Evolutionary conservation across 2,113 vertebrate species (phyloP).

Genomic region (Actenoides lindsayi): DNA sequence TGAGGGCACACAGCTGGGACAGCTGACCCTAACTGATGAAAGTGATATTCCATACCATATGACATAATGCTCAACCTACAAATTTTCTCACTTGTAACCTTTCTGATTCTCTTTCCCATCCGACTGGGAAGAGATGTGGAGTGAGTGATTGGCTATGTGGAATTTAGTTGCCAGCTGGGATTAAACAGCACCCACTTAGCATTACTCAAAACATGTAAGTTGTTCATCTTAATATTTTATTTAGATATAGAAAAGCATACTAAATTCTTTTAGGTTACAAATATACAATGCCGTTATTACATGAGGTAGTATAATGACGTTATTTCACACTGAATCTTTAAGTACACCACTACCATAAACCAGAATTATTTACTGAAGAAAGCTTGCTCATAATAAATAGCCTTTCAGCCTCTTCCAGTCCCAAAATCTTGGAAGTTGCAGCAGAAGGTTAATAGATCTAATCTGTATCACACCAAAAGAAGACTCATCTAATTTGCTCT

Average conservation of each 20-base stretch:
- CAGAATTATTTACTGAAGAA: background rate
- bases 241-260: background rate
- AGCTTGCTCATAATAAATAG: background rate
- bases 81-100: background rate
- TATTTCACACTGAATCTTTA: background rate
- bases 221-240: background rate
- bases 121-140: background rate
- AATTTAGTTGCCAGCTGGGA: background rate
- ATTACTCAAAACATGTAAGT: background rate
- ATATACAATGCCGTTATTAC: background rate
- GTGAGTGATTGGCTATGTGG: fast-evolving
- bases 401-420: background rate
- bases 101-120: background rate
- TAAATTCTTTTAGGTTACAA: background rate
- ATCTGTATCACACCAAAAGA: background rate
- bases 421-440: background rate
- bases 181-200: background rate
- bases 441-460: background rate
- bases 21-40: background rate
- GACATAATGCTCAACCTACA: background rate
- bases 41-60: background rate
- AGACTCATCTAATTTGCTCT: background rate
- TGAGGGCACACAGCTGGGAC: background rate
- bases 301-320: background rate
- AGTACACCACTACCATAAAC: background rate